Evolutionary conservation across 2,113 vertebrate genomes (phyloP).

Genomic region (Herpetotheres cachinnans): DNA sequence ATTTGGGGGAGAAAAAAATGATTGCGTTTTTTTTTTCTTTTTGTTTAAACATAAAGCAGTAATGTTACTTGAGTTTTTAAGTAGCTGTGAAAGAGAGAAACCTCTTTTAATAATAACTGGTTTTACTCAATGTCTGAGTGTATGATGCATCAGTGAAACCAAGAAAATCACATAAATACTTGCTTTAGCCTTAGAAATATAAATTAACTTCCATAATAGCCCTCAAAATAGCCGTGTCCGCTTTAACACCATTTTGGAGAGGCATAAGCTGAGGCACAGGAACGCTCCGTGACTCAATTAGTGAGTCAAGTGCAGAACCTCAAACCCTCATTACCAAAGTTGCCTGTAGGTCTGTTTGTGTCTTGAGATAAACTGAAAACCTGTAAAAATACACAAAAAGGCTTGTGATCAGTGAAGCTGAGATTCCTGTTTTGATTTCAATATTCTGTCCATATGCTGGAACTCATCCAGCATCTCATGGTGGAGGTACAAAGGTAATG

Average conservation of each 20-base stretch:
- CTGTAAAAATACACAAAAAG: not conserved
- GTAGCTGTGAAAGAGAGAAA: not conserved
- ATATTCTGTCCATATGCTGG: not conserved
- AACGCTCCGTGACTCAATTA: not conserved
- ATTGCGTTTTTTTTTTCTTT: not conserved
- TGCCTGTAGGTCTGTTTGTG: not conserved
- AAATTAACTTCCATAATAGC: not conserved
- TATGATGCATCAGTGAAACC: not conserved
- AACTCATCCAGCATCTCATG: not conserved
- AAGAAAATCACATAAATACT: not conserved
- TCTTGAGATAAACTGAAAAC: conserved; percentile 8
- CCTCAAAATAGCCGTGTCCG: not conserved
- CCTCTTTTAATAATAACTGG: not conserved
- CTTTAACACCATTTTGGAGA: not conserved
- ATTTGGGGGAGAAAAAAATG: not conserved
- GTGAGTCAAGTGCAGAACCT: conserved; percentile 14
- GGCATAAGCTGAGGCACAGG: not conserved
- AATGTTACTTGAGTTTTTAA: not conserved
- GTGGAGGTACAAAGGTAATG: not conserved
- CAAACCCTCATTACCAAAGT: not conserved
- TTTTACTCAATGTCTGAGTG: not conserved
- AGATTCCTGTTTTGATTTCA: not conserved
- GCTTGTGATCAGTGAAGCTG: not conserved
- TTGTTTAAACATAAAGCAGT: not conserved
- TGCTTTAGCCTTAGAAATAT: not conserved